Evolutionary conservation across 2,797 vertebrate species (phyloP), one percentile per base, ranked within the genome.

Genomic region (Octomys mimax): DNA sequence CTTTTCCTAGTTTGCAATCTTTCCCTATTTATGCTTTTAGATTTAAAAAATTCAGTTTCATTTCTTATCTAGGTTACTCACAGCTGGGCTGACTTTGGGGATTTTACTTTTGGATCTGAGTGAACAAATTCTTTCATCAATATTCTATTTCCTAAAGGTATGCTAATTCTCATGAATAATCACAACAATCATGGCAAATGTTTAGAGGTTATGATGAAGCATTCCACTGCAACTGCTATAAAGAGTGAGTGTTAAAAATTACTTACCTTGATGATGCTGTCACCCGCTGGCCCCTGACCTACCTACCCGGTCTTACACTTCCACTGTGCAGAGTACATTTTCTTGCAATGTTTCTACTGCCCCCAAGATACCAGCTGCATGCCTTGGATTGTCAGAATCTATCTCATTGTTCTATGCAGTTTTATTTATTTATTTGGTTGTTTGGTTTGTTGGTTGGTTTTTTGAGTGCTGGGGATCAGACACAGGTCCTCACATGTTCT

Each of bases 11-110:
- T 95, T 93, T 96, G 75, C 54, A 89, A 84, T 7, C 28, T 91
- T 93, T 92, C 95, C 39, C 59, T 85, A 66, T 61, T 95, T 97
- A 90, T 93, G 57, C 86, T 54, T 90, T 96, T 80, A 88, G 49
- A 92, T 93, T 70, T 87, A 90, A 88, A 68, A 39, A 42, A 54
- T 80, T 46, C 31, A 54, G 68, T 89, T 96, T 96, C 31, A 73
- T 93, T 96, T 92, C 82, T 95, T 95, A 97, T 96, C 92, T 95
- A 92, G 96, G 96, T 96, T 96, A 82, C 75, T 79, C 83, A 92
- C 79, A 92, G 92, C 79, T 96, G 92, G 85, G 88, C 73, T 95
- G 39, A 89, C 91, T 95, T 93, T 70, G 39, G 81, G 71, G 82
- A 95, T 87, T 95, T 96, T 92, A 95, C 88, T 75, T 92, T 96